A percentile compares a stretch with the other conserved stretches of the same genome.
Conservation (phyloP, 2,113 vertebrate genomes). For the Furnarius figulus region DNA sequence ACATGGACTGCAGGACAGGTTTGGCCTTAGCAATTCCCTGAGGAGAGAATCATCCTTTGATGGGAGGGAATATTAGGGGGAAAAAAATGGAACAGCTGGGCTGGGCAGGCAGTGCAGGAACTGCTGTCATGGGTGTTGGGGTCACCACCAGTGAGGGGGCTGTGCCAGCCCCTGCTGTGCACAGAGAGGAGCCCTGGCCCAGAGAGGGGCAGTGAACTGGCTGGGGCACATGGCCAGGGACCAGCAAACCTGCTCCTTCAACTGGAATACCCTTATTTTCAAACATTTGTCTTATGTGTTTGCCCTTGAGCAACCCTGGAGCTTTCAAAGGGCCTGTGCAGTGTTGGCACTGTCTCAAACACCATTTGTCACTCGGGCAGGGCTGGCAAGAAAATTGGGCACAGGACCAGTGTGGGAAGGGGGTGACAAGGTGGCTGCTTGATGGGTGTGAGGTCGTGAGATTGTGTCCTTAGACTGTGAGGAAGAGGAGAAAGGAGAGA, state of each 20-base stretch:
- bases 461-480: background rate
- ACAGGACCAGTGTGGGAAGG: background rate
- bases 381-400: background rate
- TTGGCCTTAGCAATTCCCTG: background rate
- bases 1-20: background rate
- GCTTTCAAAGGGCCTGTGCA: background rate
- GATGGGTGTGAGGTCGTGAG: background rate
- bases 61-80: background rate
- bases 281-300: background rate
- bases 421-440: rapidly evolving
- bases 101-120: background rate
- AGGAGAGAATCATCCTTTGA: background rate
- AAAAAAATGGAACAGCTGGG: background rate
- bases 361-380: background rate
- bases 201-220: background rate
- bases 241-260: background rate
- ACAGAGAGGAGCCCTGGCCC: background rate
- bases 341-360: background rate
- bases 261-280: background rate
- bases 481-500: background rate
- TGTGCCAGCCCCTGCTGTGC: background rate
- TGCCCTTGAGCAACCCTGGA: background rate
- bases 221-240: background rate
- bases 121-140: background rate
- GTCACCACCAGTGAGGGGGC: background rate